These are phyloP conservation scores for Phalloptychus januarius DNA, from an alignment of 2,797 vertebrate species.

Conservation along the genomic window DNA sequence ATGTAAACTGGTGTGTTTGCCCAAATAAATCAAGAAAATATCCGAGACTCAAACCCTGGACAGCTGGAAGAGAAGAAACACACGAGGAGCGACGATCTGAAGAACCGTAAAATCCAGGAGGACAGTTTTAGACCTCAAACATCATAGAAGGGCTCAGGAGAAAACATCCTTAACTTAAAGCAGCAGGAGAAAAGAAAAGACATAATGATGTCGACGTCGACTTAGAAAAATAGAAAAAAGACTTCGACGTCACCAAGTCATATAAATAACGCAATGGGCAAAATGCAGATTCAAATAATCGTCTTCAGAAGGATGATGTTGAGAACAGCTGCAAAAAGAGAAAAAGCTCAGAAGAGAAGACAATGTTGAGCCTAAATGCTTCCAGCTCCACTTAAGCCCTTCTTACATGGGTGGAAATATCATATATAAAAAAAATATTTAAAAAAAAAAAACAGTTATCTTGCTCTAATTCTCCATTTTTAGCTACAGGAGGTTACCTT, in stretches of 20 bases:
- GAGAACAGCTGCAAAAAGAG: slow-evolving; percentile 17
- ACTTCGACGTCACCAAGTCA: slow-evolving; percentile 18
- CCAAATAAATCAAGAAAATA: slow-evolving; percentile 1
- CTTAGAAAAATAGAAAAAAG: slow-evolving; percentile 48
- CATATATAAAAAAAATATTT: background rate
- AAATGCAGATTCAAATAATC: slow-evolving; percentile 14
- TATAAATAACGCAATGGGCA: background rate
- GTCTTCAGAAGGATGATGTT: background rate
- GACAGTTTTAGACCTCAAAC: background rate
- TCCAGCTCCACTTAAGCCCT: slow-evolving; percentile 7
- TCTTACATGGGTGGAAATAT: slow-evolving; percentile 11
- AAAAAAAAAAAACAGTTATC: background rate
- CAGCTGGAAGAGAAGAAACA: slow-evolving; percentile 1
- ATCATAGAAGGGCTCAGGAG: slow-evolving; percentile 7
- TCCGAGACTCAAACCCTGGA: background rate
- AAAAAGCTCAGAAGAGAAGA: slow-evolving; percentile 21
- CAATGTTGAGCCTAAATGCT: slow-evolving; percentile 1
- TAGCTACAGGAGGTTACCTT: slow-evolving; percentile 10
- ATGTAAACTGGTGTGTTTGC: background rate
- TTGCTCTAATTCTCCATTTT: slow-evolving; percentile 15
- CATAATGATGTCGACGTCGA: slow-evolving; percentile 8
- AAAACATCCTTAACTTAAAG: slow-evolving; percentile 16
- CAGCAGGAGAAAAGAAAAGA: slow-evolving; percentile 7
- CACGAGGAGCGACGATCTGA: background rate
- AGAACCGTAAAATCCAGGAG: background rate